These are phyloP conservation scores for Elegia similella DNA, from an alignment of 2,888 invertebrate species.

Conservation along the genomic window DNA sequence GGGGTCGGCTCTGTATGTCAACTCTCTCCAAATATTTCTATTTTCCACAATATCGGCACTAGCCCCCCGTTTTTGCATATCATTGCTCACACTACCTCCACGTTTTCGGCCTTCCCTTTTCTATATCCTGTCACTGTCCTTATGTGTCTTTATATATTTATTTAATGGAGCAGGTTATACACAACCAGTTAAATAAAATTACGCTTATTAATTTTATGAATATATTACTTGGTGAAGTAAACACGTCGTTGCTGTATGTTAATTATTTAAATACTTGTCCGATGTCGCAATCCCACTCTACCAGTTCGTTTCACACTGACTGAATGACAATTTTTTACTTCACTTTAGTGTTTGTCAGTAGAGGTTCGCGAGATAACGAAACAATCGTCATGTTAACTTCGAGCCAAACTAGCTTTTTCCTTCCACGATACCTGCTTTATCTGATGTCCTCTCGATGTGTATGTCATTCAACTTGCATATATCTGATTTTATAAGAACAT, in stretches of 20 bases:
- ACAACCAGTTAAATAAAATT: neutral
- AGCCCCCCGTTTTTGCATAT: too few relatives aligned
- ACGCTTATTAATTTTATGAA: neutral
- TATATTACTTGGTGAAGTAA: neutral
- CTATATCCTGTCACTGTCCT: too few relatives aligned
- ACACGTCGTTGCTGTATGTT: neutral
- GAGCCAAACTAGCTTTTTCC: neutral
- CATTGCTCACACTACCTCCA: too few relatives aligned
- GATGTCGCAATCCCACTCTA: conserved; percentile 4
- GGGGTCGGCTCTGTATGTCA: too few relatives aligned
- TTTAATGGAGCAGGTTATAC: too few relatives aligned
- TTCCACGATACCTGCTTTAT: conserved; percentile 1
- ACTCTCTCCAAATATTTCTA: too few relatives aligned
- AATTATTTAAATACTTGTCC: conserved; percentile 1
- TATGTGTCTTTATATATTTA: too few relatives aligned
- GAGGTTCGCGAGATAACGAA: conserved; percentile 1
- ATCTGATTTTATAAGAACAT: neutral
- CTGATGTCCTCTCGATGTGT: conserved; percentile 7
- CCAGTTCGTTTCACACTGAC: neutral
- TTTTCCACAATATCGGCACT: too few relatives aligned
- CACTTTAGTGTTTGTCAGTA: neutral
- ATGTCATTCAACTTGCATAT: conserved; percentile 20
- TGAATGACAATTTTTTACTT: conserved; percentile 4
- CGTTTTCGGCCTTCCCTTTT: too few relatives aligned
- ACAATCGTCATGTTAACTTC: neutral